phyloP scores from a whole-genome alignment of 2,797 vertebrate species.

The Antrozous pallidus region DNA sequence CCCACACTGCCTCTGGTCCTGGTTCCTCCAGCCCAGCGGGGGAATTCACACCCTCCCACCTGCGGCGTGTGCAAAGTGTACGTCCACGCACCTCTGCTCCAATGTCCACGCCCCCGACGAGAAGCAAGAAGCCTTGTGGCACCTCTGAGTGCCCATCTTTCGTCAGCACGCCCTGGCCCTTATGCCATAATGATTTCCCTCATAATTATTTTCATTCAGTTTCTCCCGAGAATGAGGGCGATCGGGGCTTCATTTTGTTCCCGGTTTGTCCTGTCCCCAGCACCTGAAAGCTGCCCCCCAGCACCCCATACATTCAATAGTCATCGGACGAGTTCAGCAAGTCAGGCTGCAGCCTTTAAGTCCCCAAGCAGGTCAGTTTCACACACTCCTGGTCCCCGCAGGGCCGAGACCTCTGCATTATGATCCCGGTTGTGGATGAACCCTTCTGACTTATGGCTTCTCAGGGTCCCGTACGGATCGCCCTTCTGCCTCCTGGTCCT shows the following conservation, averaged over 20 bases:
- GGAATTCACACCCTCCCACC: background rate
- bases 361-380: background rate
- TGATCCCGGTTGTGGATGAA: accelerated
- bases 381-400: background rate
- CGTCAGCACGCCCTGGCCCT: background rate
- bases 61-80: accelerated
- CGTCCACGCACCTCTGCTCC: accelerated
- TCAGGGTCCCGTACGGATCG: accelerated
- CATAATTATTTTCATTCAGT: background rate
- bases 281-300: background rate
- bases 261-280: background rate
- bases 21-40: accelerated
- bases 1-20: background rate
- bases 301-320: background rate
- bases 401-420: accelerated
- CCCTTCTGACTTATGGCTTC: background rate
- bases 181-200: background rate
- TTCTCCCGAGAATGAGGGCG: background rate
- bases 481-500: background rate
- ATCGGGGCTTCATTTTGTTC: background rate
- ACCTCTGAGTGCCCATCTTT: background rate
- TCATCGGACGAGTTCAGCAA: background rate
- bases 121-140: background rate
- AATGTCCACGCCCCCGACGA: accelerated
- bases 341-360: background rate